Conservation (phyloP, 2,797 vertebrate genomes). For the Pitangus sulphuratus region DNA sequence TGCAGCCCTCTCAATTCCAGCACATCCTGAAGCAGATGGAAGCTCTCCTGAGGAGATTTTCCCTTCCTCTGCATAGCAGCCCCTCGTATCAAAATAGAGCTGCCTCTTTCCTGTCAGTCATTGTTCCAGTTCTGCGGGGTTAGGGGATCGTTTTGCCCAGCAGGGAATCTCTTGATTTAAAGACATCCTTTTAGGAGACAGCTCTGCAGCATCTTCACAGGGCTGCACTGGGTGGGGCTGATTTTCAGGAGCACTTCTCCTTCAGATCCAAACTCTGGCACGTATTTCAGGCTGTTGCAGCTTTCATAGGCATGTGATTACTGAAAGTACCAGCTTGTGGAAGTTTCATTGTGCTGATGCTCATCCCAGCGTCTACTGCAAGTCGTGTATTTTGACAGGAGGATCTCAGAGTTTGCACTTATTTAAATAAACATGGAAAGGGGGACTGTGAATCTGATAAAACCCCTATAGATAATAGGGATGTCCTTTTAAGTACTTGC, state of each 20-base stretch:
- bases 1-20: not conserved
- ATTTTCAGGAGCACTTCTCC: not conserved
- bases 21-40: slow-evolving; percentile 22
- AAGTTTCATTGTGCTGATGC: not conserved
- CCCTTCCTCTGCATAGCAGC: slow-evolving; percentile 26
- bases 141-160: slow-evolving; percentile 19
- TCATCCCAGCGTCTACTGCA: not conserved
- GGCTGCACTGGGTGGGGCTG: not conserved
- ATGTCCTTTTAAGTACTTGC: not conserved
- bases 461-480: not conserved
- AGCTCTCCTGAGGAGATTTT: slow-evolving; percentile 34
- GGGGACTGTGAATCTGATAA: not conserved
- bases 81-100: slow-evolving; percentile 18
- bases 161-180: not conserved
- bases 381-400: not conserved
- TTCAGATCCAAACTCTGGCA: not conserved
- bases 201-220: not conserved
- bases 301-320: not conserved
- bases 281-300: not conserved
- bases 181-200: slow-evolving; percentile 2
- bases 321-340: not conserved
- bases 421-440: not conserved
- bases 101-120: slow-evolving; percentile 47
- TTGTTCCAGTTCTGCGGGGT: not conserved
- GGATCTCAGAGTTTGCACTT: not conserved